A percentile compares a stretch with the other conserved stretches of the same genome.
Conservation (phyloP, 1,140 invertebrate species). For the Doryteuthis pealeii region DNA sequence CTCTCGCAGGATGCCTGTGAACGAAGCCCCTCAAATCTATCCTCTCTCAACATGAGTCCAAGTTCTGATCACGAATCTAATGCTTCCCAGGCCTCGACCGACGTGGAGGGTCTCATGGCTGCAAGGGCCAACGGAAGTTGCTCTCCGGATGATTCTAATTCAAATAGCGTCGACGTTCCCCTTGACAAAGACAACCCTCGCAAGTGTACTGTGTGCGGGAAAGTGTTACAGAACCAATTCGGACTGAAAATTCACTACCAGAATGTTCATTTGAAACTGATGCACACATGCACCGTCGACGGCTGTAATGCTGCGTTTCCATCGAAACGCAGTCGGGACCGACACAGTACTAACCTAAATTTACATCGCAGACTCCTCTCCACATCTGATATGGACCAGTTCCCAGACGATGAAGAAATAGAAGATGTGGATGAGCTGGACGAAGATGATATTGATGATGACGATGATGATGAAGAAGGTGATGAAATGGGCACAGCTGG, state of each 20-base stretch:
- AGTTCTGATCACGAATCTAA: conserved; percentile 35
- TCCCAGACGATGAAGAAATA: conserved; percentile 22
- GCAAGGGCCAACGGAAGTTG: conserved; percentile 19
- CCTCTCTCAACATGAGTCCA: conserved; percentile 8
- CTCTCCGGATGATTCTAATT: conserved; percentile 9
- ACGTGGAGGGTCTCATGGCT: conserved; percentile 17
- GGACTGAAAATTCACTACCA: conserved; percentile 95
- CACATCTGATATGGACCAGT: conserved; percentile 29
- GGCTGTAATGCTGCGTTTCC: conserved; percentile 95
- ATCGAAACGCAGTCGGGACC: conserved; percentile 88
- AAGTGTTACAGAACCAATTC: conserved; percentile 92
- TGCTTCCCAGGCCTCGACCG: conserved; percentile 27
- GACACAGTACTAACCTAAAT: conserved; percentile 90
- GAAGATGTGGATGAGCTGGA: conserved; percentile 21
- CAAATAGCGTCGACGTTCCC: conserved; percentile 66
- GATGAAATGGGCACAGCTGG: conserved; percentile 38
- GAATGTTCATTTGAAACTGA: conserved; percentile 92
- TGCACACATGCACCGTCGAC: conserved; percentile 93
- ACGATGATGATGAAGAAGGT: conserved; percentile 16
- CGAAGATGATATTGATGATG: conserved; percentile 20
- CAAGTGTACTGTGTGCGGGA: conserved; percentile 87
- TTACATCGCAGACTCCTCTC: conserved; percentile 68
- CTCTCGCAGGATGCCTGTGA: conserved; percentile 10
- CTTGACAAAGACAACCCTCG: conserved; percentile 82
- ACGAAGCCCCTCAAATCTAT: conserved; percentile 11